Evolutionary conservation across 2,113 vertebrate species (phyloP).

Genomic region (Cyprinodon brontotheroides): DNA sequence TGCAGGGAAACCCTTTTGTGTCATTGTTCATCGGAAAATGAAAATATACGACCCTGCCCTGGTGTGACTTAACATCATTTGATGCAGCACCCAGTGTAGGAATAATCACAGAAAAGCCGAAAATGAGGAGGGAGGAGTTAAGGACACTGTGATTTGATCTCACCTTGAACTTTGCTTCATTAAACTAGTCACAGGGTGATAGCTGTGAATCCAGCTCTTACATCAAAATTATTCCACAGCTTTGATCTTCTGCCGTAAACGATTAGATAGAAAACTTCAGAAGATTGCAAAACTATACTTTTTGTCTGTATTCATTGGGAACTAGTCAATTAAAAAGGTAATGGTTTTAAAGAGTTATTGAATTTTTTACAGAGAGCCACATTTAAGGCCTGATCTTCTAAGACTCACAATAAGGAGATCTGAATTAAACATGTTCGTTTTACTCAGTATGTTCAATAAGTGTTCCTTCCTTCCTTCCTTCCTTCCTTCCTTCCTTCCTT

Average conservation of each 20-base stretch:
- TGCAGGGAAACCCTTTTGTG: constrained; percentile 38
- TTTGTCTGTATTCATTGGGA: not conserved
- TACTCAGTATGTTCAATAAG: too few relatives aligned
- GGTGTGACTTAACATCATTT: constrained; percentile 26
- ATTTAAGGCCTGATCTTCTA: not conserved
- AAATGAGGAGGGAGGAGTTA: not conserved
- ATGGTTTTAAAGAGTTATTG: not conserved
- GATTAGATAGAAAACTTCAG: not conserved
- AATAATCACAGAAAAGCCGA: not conserved
- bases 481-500: too few relatives aligned
- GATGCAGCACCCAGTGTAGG: not conserved
- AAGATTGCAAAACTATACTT: not conserved
- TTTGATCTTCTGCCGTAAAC: not conserved
- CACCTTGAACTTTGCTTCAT: not conserved
- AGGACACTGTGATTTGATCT: not conserved
- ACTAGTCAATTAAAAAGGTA: not conserved
- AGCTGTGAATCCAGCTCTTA: not conserved
- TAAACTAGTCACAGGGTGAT: not conserved
- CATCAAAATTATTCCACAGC: not conserved
- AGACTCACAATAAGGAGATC: too few relatives aligned
- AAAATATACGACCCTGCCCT: too few relatives aligned
- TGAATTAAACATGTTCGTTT: too few relatives aligned
- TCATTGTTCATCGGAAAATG: constrained; percentile 40
- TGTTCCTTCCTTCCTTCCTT: too few relatives aligned
- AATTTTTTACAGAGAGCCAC: not conserved